Evolutionary conservation across 2,888 invertebrate species (phyloP).

Genomic region (Euzophera pinguis): DNA sequence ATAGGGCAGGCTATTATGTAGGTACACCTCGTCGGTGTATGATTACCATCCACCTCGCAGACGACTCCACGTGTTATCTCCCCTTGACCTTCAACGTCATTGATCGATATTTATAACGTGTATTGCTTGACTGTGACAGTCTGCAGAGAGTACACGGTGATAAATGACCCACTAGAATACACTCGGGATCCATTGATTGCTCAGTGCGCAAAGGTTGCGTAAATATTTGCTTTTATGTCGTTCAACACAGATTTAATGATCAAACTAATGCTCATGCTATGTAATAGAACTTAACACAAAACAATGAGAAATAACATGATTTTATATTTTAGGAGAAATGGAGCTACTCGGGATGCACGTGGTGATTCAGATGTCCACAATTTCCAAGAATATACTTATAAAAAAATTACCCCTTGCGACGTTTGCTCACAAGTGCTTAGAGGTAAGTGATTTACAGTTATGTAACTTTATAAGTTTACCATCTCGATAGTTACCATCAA

Average conservation of each 20-base stretch:
- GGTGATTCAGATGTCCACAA: constrained; percentile 88
- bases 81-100: constrained; percentile 62
- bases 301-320: not conserved
- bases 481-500: too few species aligned
- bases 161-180: constrained; percentile 43
- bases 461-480: too few species aligned
- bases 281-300: not conserved
- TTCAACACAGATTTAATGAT: constrained; percentile 1
- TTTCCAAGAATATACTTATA: constrained; percentile 96
- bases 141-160: constrained; percentile 39
- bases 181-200: constrained; percentile 34
- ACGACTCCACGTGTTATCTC: constrained; percentile 39
- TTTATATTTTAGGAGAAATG: constrained; percentile 82
- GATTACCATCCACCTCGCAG: constrained; percentile 37
- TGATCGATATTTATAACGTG: constrained; percentile 62
- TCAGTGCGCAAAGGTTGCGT: constrained; percentile 22
- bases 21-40: constrained; percentile 30
- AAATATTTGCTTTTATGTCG: constrained; percentile 12
- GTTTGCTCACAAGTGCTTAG: constrained; percentile 95
- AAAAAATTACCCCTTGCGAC: constrained; percentile 97
- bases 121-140: constrained; percentile 33
- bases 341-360: constrained; percentile 81
- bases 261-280: not conserved
- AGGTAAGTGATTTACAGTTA: constrained; percentile 78
- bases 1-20: constrained; percentile 33